These are phyloP conservation scores for Pachyseris speciosa DNA, from an alignment of 64 coral and sea anemone species.

Conservation along the genomic window DNA sequence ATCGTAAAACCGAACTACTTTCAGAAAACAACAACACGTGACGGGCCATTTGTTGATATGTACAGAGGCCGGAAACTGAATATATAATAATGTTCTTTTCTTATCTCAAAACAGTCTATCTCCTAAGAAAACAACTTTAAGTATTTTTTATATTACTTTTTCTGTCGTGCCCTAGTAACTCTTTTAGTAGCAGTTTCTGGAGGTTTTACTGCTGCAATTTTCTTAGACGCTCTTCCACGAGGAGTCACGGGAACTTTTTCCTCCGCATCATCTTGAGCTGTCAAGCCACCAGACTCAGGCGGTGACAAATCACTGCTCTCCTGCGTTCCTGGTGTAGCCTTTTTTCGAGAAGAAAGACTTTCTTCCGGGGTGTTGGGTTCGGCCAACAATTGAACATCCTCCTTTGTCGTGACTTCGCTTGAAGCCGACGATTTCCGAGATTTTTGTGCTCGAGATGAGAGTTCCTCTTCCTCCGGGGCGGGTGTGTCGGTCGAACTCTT, in stretches of 20 bases:
- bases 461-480: not conserved
- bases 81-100: not conserved
- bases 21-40: no score
- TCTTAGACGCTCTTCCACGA: not conserved
- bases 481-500: no score
- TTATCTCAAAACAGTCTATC: not conserved
- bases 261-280: not conserved
- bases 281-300: not conserved
- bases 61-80: not conserved
- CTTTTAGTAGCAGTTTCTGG: constrained; percentile 17
- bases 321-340: not conserved
- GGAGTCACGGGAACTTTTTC: not conserved
- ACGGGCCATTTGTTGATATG: not conserved
- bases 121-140: not conserved
- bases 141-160: constrained; percentile 2
- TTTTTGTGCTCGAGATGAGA: not conserved
- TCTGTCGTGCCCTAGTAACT: constrained; percentile 40
- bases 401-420: not conserved
- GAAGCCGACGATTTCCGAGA: not conserved
- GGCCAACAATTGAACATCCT: not conserved
- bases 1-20: no score
- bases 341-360: not conserved
- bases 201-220: not conserved
- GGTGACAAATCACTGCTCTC: not conserved
- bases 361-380: not conserved